phyloP scores from a whole-genome alignment of 2,113 vertebrate genomes.

The Erythrocercus mccallii region DNA sequence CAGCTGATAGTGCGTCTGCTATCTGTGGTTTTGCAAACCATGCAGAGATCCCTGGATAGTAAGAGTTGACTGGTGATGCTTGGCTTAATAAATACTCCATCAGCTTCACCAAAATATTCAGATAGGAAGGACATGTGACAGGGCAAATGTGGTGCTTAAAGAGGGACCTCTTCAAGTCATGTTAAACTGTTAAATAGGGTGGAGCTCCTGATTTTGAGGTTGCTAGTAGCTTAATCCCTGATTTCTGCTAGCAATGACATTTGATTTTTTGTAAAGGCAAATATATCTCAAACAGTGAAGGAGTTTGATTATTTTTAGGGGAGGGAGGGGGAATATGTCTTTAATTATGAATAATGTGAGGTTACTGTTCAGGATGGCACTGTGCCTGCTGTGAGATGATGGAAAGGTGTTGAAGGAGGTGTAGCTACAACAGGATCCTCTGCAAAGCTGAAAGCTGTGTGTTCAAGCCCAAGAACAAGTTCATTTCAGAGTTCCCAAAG shows the following conservation, averaged over 20 bases:
- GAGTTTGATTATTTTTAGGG: neutral
- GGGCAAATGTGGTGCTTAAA: neutral
- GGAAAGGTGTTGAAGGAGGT: neutral
- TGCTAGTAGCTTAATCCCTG: fast-evolving
- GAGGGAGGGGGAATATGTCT: fast-evolving
- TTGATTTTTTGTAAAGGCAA: neutral
- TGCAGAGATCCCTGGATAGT: neutral
- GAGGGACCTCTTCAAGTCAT: neutral
- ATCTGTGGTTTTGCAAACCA: neutral
- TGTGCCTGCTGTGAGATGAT: neutral
- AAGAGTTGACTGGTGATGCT: neutral
- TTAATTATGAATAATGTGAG: neutral
- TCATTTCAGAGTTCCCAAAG: neutral
- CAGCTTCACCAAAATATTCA: neutral
- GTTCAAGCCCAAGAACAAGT: neutral
- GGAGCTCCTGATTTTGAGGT: neutral
- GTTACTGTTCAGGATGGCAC: neutral
- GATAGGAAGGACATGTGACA: neutral
- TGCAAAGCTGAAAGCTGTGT: neutral
- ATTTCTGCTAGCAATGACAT: neutral
- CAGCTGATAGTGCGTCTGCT: neutral
- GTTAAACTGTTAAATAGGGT: neutral
- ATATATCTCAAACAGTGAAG: neutral
- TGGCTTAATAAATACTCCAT: neutral
- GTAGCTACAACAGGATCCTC: neutral